Evolutionary conservation across 2,113 vertebrate species (phyloP).

Genomic region (Isurus oxyrinchus): DNA sequence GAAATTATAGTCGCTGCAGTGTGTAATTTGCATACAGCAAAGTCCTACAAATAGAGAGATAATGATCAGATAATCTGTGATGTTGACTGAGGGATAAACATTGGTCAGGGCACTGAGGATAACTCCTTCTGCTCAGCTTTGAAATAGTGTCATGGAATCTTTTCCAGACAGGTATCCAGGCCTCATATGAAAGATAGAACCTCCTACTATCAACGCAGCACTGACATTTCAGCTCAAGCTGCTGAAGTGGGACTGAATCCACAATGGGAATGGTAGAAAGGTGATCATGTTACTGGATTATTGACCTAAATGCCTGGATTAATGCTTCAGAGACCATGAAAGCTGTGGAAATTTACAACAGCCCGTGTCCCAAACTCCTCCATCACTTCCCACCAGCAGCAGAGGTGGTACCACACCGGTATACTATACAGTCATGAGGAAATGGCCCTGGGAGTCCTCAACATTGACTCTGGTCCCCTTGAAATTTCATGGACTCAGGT

Average conservation of each 20-base stretch:
- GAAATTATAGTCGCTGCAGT: not conserved
- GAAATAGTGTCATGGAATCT: not conserved
- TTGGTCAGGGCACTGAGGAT: not conserved
- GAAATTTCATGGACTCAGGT: too few species aligned
- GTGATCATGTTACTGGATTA: too few species aligned
- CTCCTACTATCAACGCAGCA: not conserved
- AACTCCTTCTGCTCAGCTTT: not conserved
- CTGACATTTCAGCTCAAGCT: not conserved
- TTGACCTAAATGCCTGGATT: too few species aligned
- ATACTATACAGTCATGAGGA: too few species aligned
- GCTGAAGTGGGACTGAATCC: not conserved
- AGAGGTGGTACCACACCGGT: too few species aligned
- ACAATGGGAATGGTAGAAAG: not conserved
- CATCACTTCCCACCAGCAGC: too few species aligned
- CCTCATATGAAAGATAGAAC: not conserved
- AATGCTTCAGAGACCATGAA: too few species aligned
- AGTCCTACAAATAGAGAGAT: not conserved
- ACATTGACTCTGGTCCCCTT: too few species aligned
- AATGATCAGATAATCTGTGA: not conserved
- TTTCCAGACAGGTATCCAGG: not conserved
- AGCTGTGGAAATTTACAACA: too few species aligned
- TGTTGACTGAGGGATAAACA: not conserved
- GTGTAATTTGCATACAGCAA: not conserved
- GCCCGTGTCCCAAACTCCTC: too few species aligned
- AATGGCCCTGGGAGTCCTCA: too few species aligned